Conservation (phyloP, 1,140 invertebrate species). For the Drosophila littoralis region DNA sequence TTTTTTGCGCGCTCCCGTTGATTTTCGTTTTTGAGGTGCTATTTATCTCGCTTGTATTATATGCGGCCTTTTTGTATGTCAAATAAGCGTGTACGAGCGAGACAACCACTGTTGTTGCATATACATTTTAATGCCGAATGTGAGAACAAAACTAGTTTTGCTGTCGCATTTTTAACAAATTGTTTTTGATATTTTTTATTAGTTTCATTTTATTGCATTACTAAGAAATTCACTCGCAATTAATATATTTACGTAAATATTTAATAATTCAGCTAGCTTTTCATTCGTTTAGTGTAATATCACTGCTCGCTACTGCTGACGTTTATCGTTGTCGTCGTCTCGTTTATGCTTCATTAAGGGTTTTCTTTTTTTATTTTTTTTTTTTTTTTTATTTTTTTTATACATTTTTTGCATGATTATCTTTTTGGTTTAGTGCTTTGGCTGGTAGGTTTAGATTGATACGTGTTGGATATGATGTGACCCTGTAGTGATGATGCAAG, state of each 20-base stretch:
- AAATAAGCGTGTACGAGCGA: slow-evolving; percentile 37
- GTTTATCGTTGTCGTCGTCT: slow-evolving; percentile 51
- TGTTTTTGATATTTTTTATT: slow-evolving; percentile 31
- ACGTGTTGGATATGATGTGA: slow-evolving; percentile 16
- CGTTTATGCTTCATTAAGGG: slow-evolving; percentile 51
- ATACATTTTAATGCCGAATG: slow-evolving; percentile 51
- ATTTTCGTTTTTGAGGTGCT: slow-evolving; percentile 41
- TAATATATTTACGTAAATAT: slow-evolving; percentile 3
- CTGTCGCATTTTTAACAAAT: slow-evolving; percentile 51
- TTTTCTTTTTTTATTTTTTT: slow-evolving; percentile 5
- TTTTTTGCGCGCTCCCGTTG: slow-evolving; percentile 52
- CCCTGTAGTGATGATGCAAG: slow-evolving; percentile 62
- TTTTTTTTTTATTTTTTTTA: slow-evolving; percentile 38
- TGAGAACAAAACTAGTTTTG: slow-evolving; percentile 54
- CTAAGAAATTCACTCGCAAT: neutral
- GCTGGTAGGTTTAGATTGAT: slow-evolving; percentile 9
- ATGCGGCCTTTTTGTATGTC: slow-evolving; percentile 39
- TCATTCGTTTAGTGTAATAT: slow-evolving; percentile 25
- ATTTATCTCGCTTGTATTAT: slow-evolving; percentile 51
- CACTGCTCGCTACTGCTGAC: slow-evolving; percentile 52
- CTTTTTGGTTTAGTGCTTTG: slow-evolving; percentile 41
- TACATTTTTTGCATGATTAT: slow-evolving; percentile 56
- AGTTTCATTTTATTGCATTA: slow-evolving; percentile 17
- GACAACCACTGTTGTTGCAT: slow-evolving; percentile 44
- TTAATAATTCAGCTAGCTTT: neutral